Percentiles rank a stretch among this genome's conserved stretches.
Evolutionary conservation across 2,888 invertebrate species (phyloP).

Genomic region (Agrotis clavis): DNA sequence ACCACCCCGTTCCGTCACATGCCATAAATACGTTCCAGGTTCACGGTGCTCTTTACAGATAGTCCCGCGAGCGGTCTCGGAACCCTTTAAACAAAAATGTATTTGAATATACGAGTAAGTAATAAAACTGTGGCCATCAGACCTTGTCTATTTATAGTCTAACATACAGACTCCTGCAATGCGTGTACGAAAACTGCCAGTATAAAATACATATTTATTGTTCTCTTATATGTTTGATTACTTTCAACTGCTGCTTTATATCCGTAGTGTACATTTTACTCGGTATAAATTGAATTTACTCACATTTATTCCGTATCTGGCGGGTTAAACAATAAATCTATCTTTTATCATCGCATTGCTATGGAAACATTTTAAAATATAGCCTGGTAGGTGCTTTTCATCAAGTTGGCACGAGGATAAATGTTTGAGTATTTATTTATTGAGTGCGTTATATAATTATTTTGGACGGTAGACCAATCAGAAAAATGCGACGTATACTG

Average conservation of each 20-base stretch:
- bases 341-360: conserved; percentile 31
- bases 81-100: too few species aligned
- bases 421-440: background rate
- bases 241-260: conserved; percentile 56
- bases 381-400: background rate
- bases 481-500: background rate
- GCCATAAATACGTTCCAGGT: too few species aligned
- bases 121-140: background rate
- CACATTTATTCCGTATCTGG: conserved; percentile 46
- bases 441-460: background rate
- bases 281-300: conserved; percentile 56
- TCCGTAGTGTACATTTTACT: conserved; percentile 38
- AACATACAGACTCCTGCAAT: background rate
- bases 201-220: conserved; percentile 70
- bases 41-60: too few species aligned
- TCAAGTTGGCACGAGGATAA: background rate
- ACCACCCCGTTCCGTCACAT: too few species aligned
- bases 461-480: background rate
- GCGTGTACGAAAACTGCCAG: conserved; percentile 72
- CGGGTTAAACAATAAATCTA: conserved; percentile 39
- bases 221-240: conserved; percentile 62
- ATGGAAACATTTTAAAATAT: conserved; percentile 23
- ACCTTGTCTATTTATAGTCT: background rate
- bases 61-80: too few species aligned
- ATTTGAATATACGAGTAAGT: too few species aligned